Base-by-base conservation (phyloP, 2,888 invertebrate species). In the Phymatocera aterrima region DNA sequence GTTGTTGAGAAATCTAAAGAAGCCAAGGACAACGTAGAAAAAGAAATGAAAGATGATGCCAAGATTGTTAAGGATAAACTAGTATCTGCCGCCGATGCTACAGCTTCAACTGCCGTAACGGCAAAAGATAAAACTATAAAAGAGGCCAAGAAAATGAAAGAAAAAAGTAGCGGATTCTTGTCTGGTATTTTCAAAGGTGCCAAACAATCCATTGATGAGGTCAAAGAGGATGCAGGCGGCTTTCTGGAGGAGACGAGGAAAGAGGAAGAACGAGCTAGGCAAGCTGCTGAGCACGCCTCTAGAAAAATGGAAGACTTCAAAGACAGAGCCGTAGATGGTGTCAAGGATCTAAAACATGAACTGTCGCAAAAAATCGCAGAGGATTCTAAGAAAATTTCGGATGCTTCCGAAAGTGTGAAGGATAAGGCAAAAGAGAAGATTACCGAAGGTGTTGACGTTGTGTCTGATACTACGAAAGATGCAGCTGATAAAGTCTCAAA, bases 281-380 rank as follows among this genome's bases (percentile, higher is more conserved):
- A 85, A 77, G 85, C 86, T 21, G 79, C 85, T 21, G 84, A 85
- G 84, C 82, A 34, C 18, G 57, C 74, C 18, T 57, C 48, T 57
- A 34, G 48, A 21, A 78, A 57, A 40, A 43, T 54, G 37, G 48
- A 51, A 21, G 75, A 61, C 6, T 77, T 77, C 31, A 79, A 80
- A 78, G 77, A 51, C 21, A 31, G 79, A 80, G 65, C 48, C 85
- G 86, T 86, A 85, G 79, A 87, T 85, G 78, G 77, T 84, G 2
- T 87, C 84, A 5, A 89, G 0, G 87, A 88, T 78, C 86, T 85
- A 0, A 88, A 88, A 61, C 88, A 87, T 78, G 84, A 84, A 46
- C 84, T 61, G 12, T 51, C 28, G 12, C 18, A 77, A 18, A 64
- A 21, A 24, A n/a, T 75, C 24, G 24, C 43, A 8, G 79, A 84